phyloP scores from a whole-genome alignment of 2,113 vertebrate species.

The Takifugu flavidus region DNA sequence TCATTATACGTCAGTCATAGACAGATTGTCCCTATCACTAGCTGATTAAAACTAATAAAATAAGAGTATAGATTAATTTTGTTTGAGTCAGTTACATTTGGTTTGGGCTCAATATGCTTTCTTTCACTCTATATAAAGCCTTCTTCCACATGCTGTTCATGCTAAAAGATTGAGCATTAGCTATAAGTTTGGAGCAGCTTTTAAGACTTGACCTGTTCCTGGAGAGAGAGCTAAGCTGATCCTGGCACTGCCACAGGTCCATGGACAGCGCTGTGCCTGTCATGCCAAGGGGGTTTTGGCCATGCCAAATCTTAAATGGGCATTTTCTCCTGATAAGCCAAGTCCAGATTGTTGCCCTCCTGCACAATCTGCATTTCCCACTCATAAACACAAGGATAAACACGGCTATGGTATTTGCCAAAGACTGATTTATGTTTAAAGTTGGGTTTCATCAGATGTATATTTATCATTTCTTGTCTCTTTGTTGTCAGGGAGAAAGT shows the following conservation, averaged over 20 bases:
- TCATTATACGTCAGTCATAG: too few relatives aligned
- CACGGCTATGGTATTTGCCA: neutral
- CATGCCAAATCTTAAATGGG: slow-evolving; percentile 61
- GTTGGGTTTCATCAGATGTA: neutral
- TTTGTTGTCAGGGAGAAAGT: neutral
- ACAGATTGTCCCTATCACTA: too few relatives aligned
- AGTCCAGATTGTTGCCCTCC: slow-evolving; percentile 26
- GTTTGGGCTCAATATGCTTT: neutral
- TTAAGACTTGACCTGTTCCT: slow-evolving; percentile 49
- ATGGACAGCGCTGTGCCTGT: slow-evolving; percentile 26
- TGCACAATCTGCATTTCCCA: slow-evolving; percentile 23
- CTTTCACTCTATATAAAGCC: neutral
- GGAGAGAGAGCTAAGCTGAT: slow-evolving; percentile 51
- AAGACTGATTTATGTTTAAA: slow-evolving; percentile 1
- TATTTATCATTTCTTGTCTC: too few relatives aligned
- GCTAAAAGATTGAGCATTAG: slow-evolving; percentile 31
- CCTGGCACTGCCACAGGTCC: slow-evolving; percentile 47
- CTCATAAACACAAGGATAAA: slow-evolving; percentile 17
- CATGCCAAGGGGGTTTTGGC: slow-evolving; percentile 33
- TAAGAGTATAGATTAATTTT: too few relatives aligned
- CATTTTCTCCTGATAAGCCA: slow-evolving; percentile 43
- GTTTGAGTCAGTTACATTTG: neutral
- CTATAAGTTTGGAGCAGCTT: slow-evolving; percentile 41
- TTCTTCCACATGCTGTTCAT: neutral
- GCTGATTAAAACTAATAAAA: too few relatives aligned